Conservation (phyloP, 2,797 vertebrate genomes). For the Holocentrus rufus region DNA sequence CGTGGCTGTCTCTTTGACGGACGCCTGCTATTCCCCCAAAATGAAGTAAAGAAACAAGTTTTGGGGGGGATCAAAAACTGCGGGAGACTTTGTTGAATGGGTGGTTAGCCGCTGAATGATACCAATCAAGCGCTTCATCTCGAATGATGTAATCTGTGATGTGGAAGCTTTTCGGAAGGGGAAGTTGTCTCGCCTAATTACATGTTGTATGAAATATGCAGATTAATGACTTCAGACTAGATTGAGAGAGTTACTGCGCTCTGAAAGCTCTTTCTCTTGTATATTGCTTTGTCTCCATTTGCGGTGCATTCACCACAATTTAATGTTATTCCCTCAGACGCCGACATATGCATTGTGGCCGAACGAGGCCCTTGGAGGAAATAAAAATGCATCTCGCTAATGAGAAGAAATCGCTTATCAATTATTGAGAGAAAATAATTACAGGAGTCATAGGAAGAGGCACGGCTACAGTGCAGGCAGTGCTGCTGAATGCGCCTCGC, state of each 20-base stretch:
- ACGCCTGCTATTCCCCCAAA: conserved; percentile 25
- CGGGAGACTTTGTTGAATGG: conserved; percentile 9
- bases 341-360: conserved; percentile 32
- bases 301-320: background rate
- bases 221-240: background rate
- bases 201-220: conserved; percentile 4
- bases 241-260: background rate
- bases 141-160: background rate
- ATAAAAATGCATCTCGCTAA: conserved; percentile 49
- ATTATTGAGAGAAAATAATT: conserved; percentile 51
- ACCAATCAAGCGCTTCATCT: background rate
- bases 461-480: conserved; percentile 17
- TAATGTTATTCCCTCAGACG: conserved; percentile 13
- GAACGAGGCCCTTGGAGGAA: conserved; percentile 38
- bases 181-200: background rate
- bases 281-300: conserved; percentile 15
- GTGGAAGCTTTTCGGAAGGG: background rate
- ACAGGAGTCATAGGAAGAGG: conserved; percentile 49
- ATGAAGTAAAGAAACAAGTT: background rate
- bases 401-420: conserved; percentile 57
- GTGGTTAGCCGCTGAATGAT: background rate
- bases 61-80: background rate
- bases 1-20: conserved; percentile 42
- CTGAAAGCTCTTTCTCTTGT: background rate
- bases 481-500: conserved; percentile 21